Base-by-base conservation (phyloP, 2,797 vertebrate species). In the Typhlichthys eigenmanni region DNA sequence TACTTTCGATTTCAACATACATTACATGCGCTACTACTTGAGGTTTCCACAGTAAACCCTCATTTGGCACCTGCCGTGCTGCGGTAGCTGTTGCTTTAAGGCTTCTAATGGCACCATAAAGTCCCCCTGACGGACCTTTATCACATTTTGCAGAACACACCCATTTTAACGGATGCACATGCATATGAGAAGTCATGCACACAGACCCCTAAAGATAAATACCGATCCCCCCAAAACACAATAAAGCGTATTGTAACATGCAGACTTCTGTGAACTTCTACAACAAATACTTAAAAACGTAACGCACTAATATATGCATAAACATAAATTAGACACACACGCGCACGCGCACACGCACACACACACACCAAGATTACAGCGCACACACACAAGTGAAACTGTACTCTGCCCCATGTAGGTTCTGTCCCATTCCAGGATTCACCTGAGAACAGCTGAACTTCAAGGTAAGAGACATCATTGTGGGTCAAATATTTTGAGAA, bases 341-440 rank as follows among this genome's bases (percentile, higher is more conserved):
- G 58, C 58, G 56, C n/a, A n/a, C n/a, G n/a, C n/a, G n/a, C n/a
- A n/a, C 19, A 9, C 54, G 57, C 55, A 58, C 38, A n/a, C 49
- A 34, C 32, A 34, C 34, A 34, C 50, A 1, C 68, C 58, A 62
- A 52, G 34, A 69, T 60, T 17, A 58, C 61, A 82, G 32, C 74
- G 67, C 80, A 71, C 77, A 75, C 77, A 75, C 69, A 74, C 76
- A 81, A 69, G 72, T 79, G 76, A 82, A 80, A 63, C 53, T 80
- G 81, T 47, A 70, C 75, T 85, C 77, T 83, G 84, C 64, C 79
- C 82, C 62, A 34, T 32, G 38, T 79, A 58, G 69, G 74, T 59
- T 34, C 34, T 55, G 46, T 81, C 59, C 55, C 68, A 66, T 58
- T 56, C 0, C 0, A 34, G 34, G 7, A 5, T 45, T 72, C 59